Conservation (phyloP, 2,797 vertebrate genomes). For the Mormyrus hasselquistii region DNA sequence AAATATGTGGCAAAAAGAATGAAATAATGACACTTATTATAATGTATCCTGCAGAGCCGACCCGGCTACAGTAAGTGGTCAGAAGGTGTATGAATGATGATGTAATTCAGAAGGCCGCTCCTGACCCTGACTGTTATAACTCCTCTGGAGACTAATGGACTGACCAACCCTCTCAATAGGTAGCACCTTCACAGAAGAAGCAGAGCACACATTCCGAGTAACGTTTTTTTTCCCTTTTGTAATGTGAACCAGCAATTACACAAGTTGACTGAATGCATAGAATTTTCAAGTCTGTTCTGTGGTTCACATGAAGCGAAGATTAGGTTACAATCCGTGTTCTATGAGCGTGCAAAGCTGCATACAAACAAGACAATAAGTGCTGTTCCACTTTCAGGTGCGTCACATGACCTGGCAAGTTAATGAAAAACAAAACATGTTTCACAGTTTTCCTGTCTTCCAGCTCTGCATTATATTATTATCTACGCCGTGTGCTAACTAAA, state of each 20-base stretch:
- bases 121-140: not conserved
- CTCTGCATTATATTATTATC: not conserved
- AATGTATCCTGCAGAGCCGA: not conserved
- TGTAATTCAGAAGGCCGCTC: not conserved
- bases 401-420: not conserved
- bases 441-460: not conserved
- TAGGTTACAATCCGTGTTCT: not conserved
- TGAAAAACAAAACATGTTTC: not conserved
- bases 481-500: not conserved
- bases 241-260: not conserved
- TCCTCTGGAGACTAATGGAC: not conserved
- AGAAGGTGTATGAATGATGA: not conserved
- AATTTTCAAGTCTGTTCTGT: not conserved
- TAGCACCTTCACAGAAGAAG: not conserved
- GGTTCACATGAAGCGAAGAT: not conserved
- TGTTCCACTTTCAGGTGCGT: not conserved
- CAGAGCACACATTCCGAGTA: not conserved
- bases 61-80: not conserved
- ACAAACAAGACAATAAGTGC: not conserved
- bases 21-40: not conserved
- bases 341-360: not conserved
- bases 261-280: not conserved
- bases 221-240: not conserved
- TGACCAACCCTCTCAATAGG: not conserved
- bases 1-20: not conserved